A percentile compares a stretch with the other conserved stretches of the same genome.
phyloP scores from a whole-genome alignment of 2,113 vertebrate species.

The Vidua macroura region DNA sequence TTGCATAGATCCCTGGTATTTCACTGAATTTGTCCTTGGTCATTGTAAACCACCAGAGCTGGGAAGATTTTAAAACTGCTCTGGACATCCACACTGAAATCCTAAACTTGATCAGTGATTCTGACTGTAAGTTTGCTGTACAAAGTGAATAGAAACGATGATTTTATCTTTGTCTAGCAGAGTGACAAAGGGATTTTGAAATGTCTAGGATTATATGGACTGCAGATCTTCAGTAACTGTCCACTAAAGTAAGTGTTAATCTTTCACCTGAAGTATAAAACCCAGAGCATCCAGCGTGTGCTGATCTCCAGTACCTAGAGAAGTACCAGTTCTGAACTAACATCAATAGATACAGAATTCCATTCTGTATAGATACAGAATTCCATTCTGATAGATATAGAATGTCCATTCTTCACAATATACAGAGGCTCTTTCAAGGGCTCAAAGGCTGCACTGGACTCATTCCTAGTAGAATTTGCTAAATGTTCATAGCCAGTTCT shows the following conservation, averaged over 20 bases:
- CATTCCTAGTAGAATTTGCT: background rate
- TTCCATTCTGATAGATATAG: no score
- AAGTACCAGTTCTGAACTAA: background rate
- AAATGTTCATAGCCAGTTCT: background rate
- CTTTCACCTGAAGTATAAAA: background rate
- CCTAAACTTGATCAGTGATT: background rate
- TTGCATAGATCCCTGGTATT: background rate
- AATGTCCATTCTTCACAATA: background rate
- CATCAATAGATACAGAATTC: fast-evolving
- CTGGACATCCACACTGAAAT: background rate
- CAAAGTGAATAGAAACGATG: background rate
- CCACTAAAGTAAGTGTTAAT: background rate
- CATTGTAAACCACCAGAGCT: background rate
- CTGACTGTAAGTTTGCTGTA: background rate
- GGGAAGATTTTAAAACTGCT: background rate
- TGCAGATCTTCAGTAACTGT: background rate
- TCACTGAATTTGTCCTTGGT: background rate
- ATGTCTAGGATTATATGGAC: background rate
- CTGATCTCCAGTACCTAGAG: background rate
- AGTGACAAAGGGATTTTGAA: background rate
- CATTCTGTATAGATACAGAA: no score
- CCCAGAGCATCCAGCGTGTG: background rate
- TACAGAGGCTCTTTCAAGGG: background rate
- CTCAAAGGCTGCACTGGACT: background rate
- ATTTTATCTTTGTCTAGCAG: background rate